Evolutionary conservation across 2,888 invertebrate genomes (phyloP).

Genomic region (Pristionchus maxplancki): DNA sequence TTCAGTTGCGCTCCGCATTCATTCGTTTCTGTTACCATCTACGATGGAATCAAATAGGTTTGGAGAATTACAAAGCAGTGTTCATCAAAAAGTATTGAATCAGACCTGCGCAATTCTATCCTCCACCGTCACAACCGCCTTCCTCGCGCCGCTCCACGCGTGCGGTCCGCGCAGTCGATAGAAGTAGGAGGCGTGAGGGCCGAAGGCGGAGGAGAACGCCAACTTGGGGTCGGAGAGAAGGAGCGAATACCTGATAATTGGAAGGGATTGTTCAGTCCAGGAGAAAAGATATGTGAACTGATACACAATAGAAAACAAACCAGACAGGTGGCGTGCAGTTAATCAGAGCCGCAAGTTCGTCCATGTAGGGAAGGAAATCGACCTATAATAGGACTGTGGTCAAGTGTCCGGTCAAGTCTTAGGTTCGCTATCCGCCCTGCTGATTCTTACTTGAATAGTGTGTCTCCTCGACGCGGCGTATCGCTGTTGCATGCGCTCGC

Average conservation of each 20-base stretch:
- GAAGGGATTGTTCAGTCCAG: not conserved
- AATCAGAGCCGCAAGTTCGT: slow-evolving; percentile 78
- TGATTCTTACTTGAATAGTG: not conserved
- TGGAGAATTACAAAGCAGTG: too few relatives aligned
- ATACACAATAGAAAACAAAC: too few relatives aligned
- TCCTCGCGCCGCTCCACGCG: slow-evolving; percentile 66
- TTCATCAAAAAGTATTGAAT: too few relatives aligned
- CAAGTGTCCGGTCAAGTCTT: too few relatives aligned
- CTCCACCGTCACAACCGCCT: slow-evolving; percentile 63
- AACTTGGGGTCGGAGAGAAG: slow-evolving; percentile 29
- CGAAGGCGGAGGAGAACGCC: slow-evolving; percentile 53
- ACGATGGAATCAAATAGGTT: too few relatives aligned
- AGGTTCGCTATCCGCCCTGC: too few relatives aligned
- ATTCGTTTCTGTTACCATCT: too few relatives aligned
- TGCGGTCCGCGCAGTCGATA: slow-evolving; percentile 67
- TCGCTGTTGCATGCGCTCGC: not conserved
- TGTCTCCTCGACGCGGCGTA: not conserved
- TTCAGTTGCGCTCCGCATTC: too few relatives aligned
- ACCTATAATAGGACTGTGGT: too few relatives aligned
- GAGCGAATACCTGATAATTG: not conserved
- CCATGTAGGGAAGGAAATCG: slow-evolving; percentile 78
- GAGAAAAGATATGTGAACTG: not conserved
- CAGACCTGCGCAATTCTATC: slow-evolving; percentile 56
- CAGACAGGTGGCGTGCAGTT: slow-evolving; percentile 69
- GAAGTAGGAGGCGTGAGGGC: slow-evolving; percentile 64